phyloP scores from a whole-genome alignment of 2,113 vertebrate species.

The Chrysemys picta region DNA sequence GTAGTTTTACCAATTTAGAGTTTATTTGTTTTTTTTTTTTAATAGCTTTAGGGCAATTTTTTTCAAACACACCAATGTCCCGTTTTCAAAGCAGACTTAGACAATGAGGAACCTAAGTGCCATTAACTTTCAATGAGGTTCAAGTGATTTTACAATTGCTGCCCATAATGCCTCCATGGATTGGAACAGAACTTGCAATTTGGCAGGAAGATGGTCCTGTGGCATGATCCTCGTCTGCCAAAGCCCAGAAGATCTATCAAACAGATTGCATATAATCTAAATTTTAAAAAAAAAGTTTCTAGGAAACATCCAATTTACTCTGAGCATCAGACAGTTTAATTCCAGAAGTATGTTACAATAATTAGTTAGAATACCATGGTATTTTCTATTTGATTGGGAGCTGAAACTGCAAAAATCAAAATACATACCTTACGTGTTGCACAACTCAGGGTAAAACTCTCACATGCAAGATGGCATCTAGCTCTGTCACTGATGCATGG shows the following conservation, averaged over 20 bases:
- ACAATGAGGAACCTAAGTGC: background rate
- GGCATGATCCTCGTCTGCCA: no score
- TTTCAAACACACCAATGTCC: background rate
- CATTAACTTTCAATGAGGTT: background rate
- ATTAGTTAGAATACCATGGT: background rate
- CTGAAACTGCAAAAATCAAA: background rate
- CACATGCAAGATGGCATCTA: background rate
- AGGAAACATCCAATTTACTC: background rate
- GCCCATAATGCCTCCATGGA: background rate
- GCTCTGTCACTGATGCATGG: background rate
- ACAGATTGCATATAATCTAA: no score
- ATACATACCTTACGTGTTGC: background rate
- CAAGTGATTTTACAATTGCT: background rate
- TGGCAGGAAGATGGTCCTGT: no score
- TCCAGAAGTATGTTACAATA: background rate
- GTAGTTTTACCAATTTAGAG: background rate
- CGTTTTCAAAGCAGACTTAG: background rate
- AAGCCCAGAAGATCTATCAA: no score
- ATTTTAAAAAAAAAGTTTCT: background rate
- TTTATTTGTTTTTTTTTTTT: background rate
- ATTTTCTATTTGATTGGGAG: background rate
- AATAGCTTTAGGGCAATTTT: no score
- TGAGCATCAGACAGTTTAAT: background rate
- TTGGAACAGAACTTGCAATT: background rate
- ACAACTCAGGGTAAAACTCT: background rate